These are phyloP conservation scores for Ichneumoninae sp. DNA, from an alignment of 2,888 invertebrate genomes.

Conservation along the genomic window DNA sequence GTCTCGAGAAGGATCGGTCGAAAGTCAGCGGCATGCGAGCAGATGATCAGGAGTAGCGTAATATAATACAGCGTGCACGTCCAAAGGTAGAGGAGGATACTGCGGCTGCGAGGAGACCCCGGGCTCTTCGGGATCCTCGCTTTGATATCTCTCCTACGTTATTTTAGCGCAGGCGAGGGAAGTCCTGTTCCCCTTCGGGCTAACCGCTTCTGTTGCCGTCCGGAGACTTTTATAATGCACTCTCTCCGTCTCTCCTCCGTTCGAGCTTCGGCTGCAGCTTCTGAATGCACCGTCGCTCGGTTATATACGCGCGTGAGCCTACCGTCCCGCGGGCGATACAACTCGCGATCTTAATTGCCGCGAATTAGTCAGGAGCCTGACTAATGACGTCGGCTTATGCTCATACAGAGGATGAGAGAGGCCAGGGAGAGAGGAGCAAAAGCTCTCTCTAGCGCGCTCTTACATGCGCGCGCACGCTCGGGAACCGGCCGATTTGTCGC, in stretches of 20 bases:
- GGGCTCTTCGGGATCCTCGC: conserved; percentile 42
- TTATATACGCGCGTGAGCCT: conserved; percentile 42
- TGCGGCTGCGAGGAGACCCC: conserved; percentile 34
- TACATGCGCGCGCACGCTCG: conserved; percentile 10
- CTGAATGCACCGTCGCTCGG: conserved; percentile 36
- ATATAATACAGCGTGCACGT: conserved; percentile 34
- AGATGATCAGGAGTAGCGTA: conserved; percentile 42
- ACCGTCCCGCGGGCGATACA: conserved; percentile 63
- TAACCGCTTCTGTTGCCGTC: conserved; percentile 43
- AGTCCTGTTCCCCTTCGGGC: conserved; percentile 52
- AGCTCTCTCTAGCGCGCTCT: conserved; percentile 9
- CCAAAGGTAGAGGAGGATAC: conserved; percentile 49
- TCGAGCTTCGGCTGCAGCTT: conserved; percentile 48
- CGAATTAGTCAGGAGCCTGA: conserved; percentile 78
- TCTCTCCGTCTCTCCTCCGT: conserved; percentile 25
- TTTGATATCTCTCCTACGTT: conserved; percentile 56
- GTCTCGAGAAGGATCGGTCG: conserved; percentile 51
- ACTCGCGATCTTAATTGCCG: conserved; percentile 75
- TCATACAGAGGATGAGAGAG: conserved; percentile 62
- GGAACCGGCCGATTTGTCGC: conserved; percentile 71
- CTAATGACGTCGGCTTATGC: conserved; percentile 75
- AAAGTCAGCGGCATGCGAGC: conserved; percentile 49
- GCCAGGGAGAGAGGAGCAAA: conserved; percentile 28
- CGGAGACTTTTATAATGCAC: conserved; percentile 14
- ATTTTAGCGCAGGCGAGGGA: conserved; percentile 39